Conservation (phyloP, 1,140 invertebrate species). For the Heliconius himera region DNA sequence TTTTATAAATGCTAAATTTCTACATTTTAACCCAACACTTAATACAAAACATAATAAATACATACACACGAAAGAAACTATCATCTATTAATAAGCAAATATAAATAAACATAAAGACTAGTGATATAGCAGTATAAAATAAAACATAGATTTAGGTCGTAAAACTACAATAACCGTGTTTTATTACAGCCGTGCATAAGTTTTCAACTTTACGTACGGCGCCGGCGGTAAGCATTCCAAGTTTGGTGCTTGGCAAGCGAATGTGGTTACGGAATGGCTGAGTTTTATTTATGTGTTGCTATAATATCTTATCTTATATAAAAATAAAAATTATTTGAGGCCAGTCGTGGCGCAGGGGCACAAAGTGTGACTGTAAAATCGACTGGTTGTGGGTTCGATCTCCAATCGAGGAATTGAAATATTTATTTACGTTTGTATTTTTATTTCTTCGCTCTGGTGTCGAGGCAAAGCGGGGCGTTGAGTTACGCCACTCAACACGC, state of each 20-base stretch:
- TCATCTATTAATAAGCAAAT: background rate
- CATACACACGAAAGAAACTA: too few species aligned
- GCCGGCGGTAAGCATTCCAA: constrained; percentile 30
- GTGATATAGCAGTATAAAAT: constrained; percentile 37
- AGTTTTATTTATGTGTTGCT: constrained; percentile 21
- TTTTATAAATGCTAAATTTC: too few species aligned
- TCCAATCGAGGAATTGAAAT: too few species aligned
- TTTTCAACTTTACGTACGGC: constrained; percentile 51
- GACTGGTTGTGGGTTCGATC: too few species aligned
- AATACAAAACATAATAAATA: too few species aligned
- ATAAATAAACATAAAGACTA: background rate
- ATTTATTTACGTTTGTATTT: too few species aligned
- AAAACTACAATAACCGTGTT: constrained; percentile 61
- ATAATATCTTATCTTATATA: background rate
- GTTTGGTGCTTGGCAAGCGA: constrained; percentile 35
- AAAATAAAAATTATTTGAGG: background rate
- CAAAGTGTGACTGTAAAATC: too few species aligned
- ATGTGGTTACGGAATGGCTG: constrained; percentile 24
- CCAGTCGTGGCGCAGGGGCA: too few species aligned
- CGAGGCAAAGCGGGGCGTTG: too few species aligned
- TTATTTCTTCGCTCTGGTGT: too few species aligned
- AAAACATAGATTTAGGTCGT: constrained; percentile 56
- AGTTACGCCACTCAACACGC: too few species aligned
- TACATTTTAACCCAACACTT: too few species aligned
- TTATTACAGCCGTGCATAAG: constrained; percentile 53